Evolutionary conservation across 1,140 invertebrate species (phyloP).

Genomic region (Pseudomyrmex gracilis): DNA sequence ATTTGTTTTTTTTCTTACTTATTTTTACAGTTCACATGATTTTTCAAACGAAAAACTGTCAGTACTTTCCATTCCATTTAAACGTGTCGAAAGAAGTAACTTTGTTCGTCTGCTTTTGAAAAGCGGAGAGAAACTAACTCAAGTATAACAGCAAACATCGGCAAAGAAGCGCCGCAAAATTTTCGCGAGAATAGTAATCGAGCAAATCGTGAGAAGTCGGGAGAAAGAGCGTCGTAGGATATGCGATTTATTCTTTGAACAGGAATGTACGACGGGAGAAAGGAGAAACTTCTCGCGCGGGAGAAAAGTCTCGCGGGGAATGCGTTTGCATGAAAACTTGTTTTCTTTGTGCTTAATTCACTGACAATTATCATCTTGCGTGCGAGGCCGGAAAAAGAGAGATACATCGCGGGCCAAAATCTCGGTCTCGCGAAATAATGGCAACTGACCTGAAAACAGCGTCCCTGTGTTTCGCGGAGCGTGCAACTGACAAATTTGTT

Average conservation of each 20-base stretch:
- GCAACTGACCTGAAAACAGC: conserved; percentile 79
- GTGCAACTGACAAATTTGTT: conserved; percentile 60
- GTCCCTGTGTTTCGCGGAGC: conserved; percentile 67
- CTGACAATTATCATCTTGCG: conserved; percentile 63
- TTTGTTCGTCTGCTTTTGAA: conserved; percentile 9
- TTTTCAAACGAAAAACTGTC: conserved; percentile 1
- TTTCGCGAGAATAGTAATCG: conserved; percentile 44
- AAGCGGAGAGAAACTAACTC: conserved; percentile 11
- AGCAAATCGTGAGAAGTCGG: conserved; percentile 15
- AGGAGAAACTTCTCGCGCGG: background rate
- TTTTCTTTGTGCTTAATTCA: conserved; percentile 63
- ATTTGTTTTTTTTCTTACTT: background rate
- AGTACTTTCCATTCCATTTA: conserved; percentile 17
- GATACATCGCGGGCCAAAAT: conserved; percentile 58
- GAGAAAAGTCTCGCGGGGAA: conserved; percentile 15
- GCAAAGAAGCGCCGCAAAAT: conserved; percentile 34
- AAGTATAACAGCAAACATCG: conserved; percentile 30
- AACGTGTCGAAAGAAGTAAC: conserved; percentile 17
- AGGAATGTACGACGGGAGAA: background rate
- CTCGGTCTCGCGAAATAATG: conserved; percentile 67
- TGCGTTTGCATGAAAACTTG: conserved; percentile 50
- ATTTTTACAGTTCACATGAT: background rate
- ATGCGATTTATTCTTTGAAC: conserved; percentile 39
- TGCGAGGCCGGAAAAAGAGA: conserved; percentile 22
- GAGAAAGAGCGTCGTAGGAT: background rate